A percentile compares a stretch with the other conserved stretches of the same genome.
These are phyloP conservation scores for Cranoglanis bouderius DNA, from an alignment of 2,113 vertebrate species.

Conservation along the genomic window DNA sequence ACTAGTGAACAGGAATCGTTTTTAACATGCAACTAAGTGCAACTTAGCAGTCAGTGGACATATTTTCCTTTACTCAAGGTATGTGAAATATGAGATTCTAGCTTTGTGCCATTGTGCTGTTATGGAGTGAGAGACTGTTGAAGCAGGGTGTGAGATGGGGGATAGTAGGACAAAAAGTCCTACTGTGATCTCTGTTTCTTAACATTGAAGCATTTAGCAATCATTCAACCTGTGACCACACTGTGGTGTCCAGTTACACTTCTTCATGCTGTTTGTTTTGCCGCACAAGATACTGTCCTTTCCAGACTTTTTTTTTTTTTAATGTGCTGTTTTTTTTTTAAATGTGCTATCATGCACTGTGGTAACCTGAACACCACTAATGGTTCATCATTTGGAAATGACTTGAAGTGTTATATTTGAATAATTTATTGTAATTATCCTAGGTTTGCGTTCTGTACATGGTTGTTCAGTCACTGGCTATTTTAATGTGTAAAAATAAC, in stretches of 20 bases:
- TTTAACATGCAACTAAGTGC: neutral
- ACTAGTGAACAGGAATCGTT: neutral
- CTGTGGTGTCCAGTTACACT: conserved; percentile 31
- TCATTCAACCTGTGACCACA: conserved; percentile 11
- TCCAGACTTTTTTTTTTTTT: neutral
- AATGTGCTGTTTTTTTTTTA: neutral
- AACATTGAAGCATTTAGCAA: conserved; percentile 26
- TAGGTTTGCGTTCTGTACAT: neutral
- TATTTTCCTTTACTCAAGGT: conserved; percentile 5
- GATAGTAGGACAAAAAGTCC: conserved; percentile 17
- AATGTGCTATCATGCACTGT: neutral
- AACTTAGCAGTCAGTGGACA: neutral
- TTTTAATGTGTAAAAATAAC: conserved; percentile 24
- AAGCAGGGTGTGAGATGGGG: conserved; percentile 9
- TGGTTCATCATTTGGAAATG: neutral
- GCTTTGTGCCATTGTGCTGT: neutral
- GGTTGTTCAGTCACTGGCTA: neutral
- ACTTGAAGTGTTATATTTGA: neutral
- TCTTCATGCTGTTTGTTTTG: neutral
- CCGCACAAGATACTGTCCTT: neutral
- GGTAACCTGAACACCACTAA: neutral
- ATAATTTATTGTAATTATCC: neutral
- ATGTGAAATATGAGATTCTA: conserved; percentile 20
- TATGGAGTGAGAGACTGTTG: neutral
- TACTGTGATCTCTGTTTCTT: conserved; percentile 30